A percentile compares a stretch with the other conserved stretches of the same genome.
Conservation (phyloP, 2,888 invertebrate species). For the Hemaris fuciformis region DNA sequence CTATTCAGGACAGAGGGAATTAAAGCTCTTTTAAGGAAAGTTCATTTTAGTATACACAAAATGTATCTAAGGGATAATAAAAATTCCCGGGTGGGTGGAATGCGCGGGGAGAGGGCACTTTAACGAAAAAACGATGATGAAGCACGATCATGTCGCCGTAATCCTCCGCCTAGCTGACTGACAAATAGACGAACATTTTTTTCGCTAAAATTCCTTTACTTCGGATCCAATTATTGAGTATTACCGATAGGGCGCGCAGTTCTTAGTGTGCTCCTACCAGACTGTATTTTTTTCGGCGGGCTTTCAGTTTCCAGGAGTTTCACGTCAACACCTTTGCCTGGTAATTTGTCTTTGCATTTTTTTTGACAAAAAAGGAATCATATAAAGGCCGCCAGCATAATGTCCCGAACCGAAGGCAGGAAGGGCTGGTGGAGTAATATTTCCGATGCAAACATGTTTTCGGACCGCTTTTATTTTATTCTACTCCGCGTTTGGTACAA, state of each 20-base stretch:
- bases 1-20: constrained; percentile 66
- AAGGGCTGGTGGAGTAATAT: constrained; percentile 50
- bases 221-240: constrained; percentile 69
- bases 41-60: constrained; percentile 61
- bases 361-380: constrained; percentile 47
- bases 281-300: constrained; percentile 48
- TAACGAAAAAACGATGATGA: constrained; percentile 73
- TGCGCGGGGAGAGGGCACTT: constrained; percentile 50
- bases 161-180: constrained; percentile 64
- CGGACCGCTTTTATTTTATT: constrained; percentile 59
- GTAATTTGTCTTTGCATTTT: constrained; percentile 39
- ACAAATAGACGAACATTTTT: constrained; percentile 73
- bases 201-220: constrained; percentile 67
- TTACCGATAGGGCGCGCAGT: constrained; percentile 50
- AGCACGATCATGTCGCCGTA: constrained; percentile 67
- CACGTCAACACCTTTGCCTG: constrained; percentile 18
- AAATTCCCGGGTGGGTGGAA: constrained; percentile 58
- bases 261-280: constrained; percentile 26
- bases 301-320: constrained; percentile 18
- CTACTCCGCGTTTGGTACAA: constrained; percentile 54
- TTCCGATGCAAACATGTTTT: constrained; percentile 61
- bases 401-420: constrained; percentile 35
- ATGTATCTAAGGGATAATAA: constrained; percentile 68
- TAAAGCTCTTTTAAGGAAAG: constrained; percentile 68
- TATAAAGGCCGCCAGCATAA: constrained; percentile 42